phyloP scores from a whole-genome alignment of 2,113 vertebrate genomes.

The Desmodus rotundus region DNA sequence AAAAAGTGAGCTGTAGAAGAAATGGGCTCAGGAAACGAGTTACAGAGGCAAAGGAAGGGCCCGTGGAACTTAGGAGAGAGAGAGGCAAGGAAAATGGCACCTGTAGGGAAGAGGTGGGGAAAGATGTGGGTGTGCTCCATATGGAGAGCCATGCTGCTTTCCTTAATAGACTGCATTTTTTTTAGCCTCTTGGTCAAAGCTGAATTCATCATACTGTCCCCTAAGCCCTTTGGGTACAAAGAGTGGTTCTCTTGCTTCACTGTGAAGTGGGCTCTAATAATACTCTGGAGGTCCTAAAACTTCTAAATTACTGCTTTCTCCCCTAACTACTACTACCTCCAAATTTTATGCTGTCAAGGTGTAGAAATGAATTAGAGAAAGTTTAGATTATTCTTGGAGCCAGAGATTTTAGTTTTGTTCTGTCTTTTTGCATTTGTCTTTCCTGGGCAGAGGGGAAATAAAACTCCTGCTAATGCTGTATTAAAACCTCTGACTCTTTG shows the following conservation, averaged over 20 bases:
- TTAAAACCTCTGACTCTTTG: not conserved
- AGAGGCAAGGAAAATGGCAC: not conserved
- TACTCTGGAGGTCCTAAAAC: not conserved
- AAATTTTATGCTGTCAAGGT: not conserved
- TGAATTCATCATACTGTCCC: not conserved
- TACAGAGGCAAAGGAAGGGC: not conserved
- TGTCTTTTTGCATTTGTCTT: conserved; percentile 3
- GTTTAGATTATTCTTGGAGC: not conserved
- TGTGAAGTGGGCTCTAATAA: not conserved
- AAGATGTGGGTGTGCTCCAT: not conserved
- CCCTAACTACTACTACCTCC: not conserved
- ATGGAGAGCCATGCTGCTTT: not conserved
- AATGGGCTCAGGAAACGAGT: not conserved
- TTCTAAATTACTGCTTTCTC: not conserved
- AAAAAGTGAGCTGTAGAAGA: not conserved
- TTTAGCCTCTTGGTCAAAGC: not conserved
- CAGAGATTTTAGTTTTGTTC: not conserved
- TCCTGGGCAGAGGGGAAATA: not conserved
- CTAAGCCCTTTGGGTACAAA: not conserved
- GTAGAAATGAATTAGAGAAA: conserved; percentile 12
- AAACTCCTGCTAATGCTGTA: not conserved
- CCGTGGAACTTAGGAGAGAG: not conserved
- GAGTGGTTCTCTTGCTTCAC: not conserved
- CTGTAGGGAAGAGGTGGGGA: not conserved
- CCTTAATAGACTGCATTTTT: not conserved